These are phyloP conservation scores for Odontothrips loti DNA, from an alignment of 2,888 invertebrate species.

Conservation along the genomic window DNA sequence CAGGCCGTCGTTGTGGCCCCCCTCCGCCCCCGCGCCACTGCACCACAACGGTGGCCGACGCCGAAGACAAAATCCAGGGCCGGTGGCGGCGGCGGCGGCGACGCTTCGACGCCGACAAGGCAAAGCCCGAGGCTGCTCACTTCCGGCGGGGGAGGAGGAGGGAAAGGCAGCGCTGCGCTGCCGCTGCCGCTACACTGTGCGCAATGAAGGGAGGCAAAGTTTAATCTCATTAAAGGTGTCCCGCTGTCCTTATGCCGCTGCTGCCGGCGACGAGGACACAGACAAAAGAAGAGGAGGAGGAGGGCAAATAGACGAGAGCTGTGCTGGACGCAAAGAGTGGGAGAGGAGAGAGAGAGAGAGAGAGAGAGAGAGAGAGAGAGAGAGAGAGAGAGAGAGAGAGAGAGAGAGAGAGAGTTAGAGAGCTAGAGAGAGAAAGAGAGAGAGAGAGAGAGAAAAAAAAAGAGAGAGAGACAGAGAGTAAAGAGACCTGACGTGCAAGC, in stretches of 20 bases:
- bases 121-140: neutral
- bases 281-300: no score
- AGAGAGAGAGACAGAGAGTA: no score
- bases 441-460: no score
- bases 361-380: no score
- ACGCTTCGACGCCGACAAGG: neutral
- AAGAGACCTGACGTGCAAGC: no score
- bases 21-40: no score
- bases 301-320: no score
- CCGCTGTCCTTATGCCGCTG: neutral
- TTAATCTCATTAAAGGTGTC: constrained; percentile 23
- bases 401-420: neutral
- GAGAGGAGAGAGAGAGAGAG: neutral
- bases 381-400: neutral
- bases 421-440: no score
- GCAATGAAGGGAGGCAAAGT: neutral
- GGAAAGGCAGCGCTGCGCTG: neutral
- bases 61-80: neutral
- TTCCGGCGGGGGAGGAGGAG: neutral
- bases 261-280: no score
- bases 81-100: neutral
- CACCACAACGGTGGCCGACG: neutral
- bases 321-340: neutral
- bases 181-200: neutral
- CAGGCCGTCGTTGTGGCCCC: no score